Evolutionary conservation across 2,113 vertebrate species (phyloP).

Genomic region (Tragelaphus buxtoni): DNA sequence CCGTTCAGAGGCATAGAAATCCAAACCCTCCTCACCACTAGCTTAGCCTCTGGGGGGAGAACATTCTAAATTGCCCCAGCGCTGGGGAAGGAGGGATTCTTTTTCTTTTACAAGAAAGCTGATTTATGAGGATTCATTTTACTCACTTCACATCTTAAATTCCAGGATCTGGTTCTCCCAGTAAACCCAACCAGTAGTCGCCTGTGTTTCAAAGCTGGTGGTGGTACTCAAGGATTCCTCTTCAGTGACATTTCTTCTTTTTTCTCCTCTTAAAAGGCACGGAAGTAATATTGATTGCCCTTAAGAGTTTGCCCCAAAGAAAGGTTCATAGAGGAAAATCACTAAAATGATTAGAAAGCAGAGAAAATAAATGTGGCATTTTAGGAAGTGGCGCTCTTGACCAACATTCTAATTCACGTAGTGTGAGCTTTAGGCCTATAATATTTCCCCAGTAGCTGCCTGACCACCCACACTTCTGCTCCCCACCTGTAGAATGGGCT

Average conservation of each 20-base stretch:
- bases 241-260: neutral
- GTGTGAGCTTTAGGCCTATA: neutral
- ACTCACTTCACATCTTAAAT: neutral
- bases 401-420: fast-evolving
- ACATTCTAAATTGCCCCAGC: fast-evolving
- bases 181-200: neutral
- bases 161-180: neutral
- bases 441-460: neutral
- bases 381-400: neutral
- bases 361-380: neutral
- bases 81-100: neutral
- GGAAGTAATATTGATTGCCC: too few species aligned
- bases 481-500: neutral
- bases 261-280: neutral
- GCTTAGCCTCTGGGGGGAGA: neutral
- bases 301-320: neutral
- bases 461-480: neutral
- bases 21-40: fast-evolving
- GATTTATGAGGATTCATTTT: neutral
- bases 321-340: neutral
- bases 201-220: neutral
- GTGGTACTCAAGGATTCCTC: too few species aligned
- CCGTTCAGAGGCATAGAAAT: fast-evolving
- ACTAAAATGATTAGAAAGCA: neutral
- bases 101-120: neutral